These are phyloP conservation scores for Gila orcuttii DNA, from an alignment of 2,113 vertebrate genomes.

Conservation along the genomic window DNA sequence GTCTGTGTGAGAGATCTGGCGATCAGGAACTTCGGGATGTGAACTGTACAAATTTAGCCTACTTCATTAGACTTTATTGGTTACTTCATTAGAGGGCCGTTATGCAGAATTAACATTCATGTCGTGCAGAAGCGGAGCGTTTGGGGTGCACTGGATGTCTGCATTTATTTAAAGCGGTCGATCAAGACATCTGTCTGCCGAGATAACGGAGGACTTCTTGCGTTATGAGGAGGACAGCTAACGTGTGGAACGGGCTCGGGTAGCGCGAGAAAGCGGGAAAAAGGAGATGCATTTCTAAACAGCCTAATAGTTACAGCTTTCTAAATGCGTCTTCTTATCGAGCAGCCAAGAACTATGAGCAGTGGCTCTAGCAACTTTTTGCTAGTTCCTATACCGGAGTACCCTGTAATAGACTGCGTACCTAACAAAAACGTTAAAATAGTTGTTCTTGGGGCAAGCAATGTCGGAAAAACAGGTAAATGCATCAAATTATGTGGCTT, in stretches of 20 bases:
- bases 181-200: not conserved
- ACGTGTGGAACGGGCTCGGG: not conserved
- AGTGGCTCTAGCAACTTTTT: conserved; percentile 86
- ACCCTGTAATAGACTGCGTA: conserved; percentile 80
- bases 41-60: too few species aligned
- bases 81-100: not conserved
- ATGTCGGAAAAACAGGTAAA: conserved; percentile 91
- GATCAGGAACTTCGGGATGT: not conserved
- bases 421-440: conserved; percentile 90
- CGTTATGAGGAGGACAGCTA: not conserved
- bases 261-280: conserved; percentile 4
- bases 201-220: not conserved
- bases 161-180: not conserved
- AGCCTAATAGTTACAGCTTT: not conserved
- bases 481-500: not conserved
- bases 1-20: not conserved
- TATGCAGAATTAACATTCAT: conserved; percentile 24
- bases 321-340: conserved; percentile 75
- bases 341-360: conserved; percentile 80
- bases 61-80: not conserved
- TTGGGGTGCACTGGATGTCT: not conserved
- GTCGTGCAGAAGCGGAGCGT: not conserved
- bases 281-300: conserved; percentile 23
- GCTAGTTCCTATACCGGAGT: conserved; percentile 90
- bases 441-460: conserved; percentile 86